Percentiles rank a stretch among this genome's conserved stretches.
Evolutionary conservation across 2,113 vertebrate genomes (phyloP).

Genomic region (Pelecanus crispus): DNA sequence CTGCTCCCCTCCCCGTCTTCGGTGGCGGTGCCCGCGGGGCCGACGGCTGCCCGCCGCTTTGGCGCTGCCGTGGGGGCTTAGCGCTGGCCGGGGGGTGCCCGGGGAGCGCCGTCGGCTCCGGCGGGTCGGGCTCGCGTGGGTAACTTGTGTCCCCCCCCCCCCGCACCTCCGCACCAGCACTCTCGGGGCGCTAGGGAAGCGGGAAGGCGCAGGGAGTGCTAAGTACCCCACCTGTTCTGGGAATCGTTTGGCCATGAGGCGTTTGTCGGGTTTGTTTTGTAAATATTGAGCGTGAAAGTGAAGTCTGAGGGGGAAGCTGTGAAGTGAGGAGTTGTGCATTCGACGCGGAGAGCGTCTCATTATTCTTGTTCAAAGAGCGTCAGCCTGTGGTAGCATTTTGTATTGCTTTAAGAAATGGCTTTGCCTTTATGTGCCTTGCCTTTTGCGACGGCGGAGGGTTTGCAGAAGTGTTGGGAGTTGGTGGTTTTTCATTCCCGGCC

Average conservation of each 20-base stretch:
- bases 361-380: slow-evolving; percentile 80
- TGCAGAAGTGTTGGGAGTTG: slow-evolving; percentile 22
- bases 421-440: neutral
- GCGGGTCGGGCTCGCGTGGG: neutral
- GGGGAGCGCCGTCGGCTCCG: neutral
- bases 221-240: neutral
- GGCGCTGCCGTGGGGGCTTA: neutral
- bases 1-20: neutral
- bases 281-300: slow-evolving; percentile 19
- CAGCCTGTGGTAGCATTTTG: slow-evolving; percentile 78
- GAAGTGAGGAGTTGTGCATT: slow-evolving; percentile 42
- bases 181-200: neutral
- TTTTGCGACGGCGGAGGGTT: neutral
- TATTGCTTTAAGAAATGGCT: slow-evolving; percentile 61
- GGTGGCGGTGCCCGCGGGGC: neutral
- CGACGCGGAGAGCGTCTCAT: neutral
- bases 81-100: neutral
- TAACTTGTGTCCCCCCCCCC: neutral
- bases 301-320: slow-evolving; percentile 47
- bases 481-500: neutral
- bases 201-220: neutral
- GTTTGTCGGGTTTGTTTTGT: slow-evolving; percentile 21
- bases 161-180: neutral
- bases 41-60: neutral
- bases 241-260: neutral